A percentile compares a stretch with the other conserved stretches of the same genome.
phyloP scores from a whole-genome alignment of 2,888 invertebrate genomes.

The Piscicola geometra region DNA sequence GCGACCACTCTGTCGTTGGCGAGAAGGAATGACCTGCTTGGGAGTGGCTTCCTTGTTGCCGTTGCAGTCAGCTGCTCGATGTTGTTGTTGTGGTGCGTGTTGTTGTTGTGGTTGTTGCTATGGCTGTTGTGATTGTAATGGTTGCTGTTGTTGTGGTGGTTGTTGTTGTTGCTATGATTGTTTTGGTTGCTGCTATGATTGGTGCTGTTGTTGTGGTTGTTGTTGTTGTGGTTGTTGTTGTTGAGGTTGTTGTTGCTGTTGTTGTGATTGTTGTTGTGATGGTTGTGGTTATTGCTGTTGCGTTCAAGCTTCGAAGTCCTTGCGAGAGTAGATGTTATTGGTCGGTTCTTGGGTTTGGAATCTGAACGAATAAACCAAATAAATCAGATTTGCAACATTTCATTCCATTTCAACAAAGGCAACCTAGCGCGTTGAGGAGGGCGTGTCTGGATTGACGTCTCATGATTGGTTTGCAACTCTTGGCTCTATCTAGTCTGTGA shows the following conservation, averaged over 20 bases:
- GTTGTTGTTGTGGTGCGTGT: not conserved
- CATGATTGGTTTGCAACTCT: constrained; percentile 4
- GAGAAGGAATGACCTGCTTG: not conserved
- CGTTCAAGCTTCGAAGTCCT: not conserved
- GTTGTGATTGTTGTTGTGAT: not conserved
- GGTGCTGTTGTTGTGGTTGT: not conserved
- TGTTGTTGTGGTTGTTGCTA: not conserved
- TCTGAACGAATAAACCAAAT: not conserved
- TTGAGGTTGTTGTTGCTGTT: not conserved
- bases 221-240: not conserved
- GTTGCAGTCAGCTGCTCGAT: not conserved
- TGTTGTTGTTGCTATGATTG: not conserved
- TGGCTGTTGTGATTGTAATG: not conserved
- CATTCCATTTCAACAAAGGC: not conserved
- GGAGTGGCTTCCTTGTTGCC: not conserved
- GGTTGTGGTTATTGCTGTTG: not conserved
- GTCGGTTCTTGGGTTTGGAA: not conserved
- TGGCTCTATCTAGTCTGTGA: constrained; percentile 11
- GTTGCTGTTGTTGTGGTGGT: not conserved
- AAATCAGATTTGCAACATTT: not conserved
- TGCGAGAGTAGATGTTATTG: not conserved
- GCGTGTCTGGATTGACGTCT: not conserved
- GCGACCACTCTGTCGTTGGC: not conserved
- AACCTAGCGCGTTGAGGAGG: not conserved
- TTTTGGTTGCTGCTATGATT: not conserved